Evolutionary conservation across 2,888 invertebrate species (phyloP).

Genomic region (Pollenia amentaria): DNA sequence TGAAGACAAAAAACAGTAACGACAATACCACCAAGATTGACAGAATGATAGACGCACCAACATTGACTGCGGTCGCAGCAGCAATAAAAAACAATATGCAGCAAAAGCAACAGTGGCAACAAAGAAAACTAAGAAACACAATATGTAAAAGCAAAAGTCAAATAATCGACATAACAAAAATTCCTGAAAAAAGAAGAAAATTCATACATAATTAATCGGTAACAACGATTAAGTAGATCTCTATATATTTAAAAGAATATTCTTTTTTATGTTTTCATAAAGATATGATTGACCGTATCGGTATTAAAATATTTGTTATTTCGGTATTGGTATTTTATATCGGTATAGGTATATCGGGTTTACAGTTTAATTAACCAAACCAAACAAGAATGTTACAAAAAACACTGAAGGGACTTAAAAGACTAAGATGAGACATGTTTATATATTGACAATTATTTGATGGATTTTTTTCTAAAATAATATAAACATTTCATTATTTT

Average conservation of each 20-base stretch:
- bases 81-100: conserved; percentile 4
- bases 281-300: no score
- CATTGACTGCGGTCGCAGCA: conserved; percentile 14
- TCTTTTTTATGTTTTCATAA: no score
- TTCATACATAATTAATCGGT: conserved; percentile 45
- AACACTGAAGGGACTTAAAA: no score
- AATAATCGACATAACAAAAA: conserved; percentile 38
- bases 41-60: conserved; percentile 75
- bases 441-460: no score
- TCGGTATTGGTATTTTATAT: no score
- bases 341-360: no score
- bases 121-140: conserved; percentile 61
- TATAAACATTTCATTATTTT: no score
- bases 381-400: no score
- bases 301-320: neutral
- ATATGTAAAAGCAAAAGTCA: conserved; percentile 74
- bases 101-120: conserved; percentile 36
- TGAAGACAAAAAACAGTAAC: conserved; percentile 71
- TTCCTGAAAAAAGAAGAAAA: conserved; percentile 20
- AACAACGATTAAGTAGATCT: neutral
- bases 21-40: conserved; percentile 82
- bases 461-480: no score
- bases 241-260: conserved; percentile 61
- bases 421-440: no score
- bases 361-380: no score